These are phyloP conservation scores for Dinomys branickii DNA, from an alignment of 2,113 vertebrate genomes.

Conservation along the genomic window DNA sequence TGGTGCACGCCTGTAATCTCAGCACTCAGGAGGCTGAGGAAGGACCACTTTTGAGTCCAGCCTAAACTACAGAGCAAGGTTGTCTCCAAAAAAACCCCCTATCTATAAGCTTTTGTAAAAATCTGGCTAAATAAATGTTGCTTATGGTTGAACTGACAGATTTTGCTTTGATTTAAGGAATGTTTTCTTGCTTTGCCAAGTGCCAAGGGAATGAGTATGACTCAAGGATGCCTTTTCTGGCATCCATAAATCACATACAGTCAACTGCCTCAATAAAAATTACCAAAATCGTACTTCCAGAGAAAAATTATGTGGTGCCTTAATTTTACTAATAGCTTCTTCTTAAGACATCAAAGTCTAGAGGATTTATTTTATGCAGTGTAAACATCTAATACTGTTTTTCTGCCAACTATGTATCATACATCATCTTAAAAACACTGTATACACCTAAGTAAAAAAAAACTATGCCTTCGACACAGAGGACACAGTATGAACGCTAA, in stretches of 20 bases:
- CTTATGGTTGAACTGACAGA: background rate
- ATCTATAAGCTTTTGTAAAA: background rate
- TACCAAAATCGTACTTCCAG: background rate
- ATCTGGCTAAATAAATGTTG: background rate
- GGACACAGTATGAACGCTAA: background rate
- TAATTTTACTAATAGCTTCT: constrained; percentile 36
- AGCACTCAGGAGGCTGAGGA: background rate
- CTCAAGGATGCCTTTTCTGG: background rate
- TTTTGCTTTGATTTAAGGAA: background rate
- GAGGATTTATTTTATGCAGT: background rate
- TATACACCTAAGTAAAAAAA: background rate
- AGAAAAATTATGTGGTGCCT: constrained; percentile 42
- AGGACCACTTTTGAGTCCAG: background rate
- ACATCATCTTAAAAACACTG: constrained; percentile 17
- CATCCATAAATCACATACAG: background rate
- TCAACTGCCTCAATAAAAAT: background rate
- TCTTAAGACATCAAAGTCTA: background rate
- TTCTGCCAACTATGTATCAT: constrained; percentile 20
- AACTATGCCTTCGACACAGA: background rate
- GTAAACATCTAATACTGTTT: background rate
- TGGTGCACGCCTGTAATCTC: background rate
- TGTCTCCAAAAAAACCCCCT: background rate
- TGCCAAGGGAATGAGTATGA: background rate
- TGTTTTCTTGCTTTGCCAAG: background rate
- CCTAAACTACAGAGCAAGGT: background rate